Percentiles rank a stretch among this genome's conserved stretches.
These are phyloP conservation scores for Protobothrops flavoviridis DNA, from an alignment of 2,113 vertebrate species.

Conservation along the genomic window DNA sequence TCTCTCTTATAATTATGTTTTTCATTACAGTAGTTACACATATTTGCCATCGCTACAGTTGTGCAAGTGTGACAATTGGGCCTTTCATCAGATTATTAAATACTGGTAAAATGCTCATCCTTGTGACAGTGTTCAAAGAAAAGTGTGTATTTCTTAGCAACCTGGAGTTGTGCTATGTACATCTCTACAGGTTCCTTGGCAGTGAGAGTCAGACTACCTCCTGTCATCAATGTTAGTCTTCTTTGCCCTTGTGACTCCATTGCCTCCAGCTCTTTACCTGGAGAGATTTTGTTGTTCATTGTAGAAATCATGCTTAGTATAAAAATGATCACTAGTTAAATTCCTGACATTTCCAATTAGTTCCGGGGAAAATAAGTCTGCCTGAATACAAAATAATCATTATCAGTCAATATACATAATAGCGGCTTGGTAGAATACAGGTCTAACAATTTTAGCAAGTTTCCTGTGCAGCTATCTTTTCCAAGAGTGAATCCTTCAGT, in stretches of 20 bases:
- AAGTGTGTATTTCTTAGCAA: background rate
- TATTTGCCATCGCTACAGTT: conserved; percentile 46
- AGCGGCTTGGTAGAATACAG: background rate
- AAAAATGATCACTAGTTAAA: background rate
- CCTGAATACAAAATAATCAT: background rate
- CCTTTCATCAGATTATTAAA: conserved; percentile 55
- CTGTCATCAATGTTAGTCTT: background rate
- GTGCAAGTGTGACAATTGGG: conserved; percentile 51
- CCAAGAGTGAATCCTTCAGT: background rate
- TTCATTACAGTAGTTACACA: conserved; percentile 61
- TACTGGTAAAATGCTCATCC: conserved; percentile 3
- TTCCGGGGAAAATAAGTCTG: background rate
- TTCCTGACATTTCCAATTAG: background rate
- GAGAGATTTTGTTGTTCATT: background rate
- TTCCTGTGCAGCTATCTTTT: no score
- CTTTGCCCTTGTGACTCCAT: background rate
- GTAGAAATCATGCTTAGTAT: background rate
- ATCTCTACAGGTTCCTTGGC: background rate
- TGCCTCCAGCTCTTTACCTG: background rate
- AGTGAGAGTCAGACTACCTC: background rate
- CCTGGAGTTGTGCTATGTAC: background rate
- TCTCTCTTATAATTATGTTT: conserved; percentile 62
- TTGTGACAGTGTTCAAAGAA: background rate
- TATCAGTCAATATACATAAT: background rate
- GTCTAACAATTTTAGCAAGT: background rate